Base-by-base conservation (phyloP, 1,140 invertebrate species). In the Zophobas morio region DNA sequence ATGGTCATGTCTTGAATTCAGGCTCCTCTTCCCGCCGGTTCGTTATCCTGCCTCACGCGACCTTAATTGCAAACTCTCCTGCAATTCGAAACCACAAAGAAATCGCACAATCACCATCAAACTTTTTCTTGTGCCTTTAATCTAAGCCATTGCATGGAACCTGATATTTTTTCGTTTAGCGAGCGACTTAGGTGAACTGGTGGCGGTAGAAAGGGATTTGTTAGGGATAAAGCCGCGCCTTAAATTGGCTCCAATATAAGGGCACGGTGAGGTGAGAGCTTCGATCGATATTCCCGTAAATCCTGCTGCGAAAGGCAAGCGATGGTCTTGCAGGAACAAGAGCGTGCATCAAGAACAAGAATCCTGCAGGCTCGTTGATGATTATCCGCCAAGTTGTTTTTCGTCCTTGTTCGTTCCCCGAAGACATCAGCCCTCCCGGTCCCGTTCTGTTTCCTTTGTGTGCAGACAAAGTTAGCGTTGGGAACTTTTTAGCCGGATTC, bases 401-500 rank as follows among this genome's bases (percentile, higher is more conserved):
- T 80, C 70, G 54, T 57, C 40, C 37, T 46, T 66, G 63, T 49
- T 42, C 51, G 6, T 53, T 71, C 66, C 63, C 46, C 70, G 42
- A 73, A 73, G 71, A 73, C 71, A 56, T 72, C 70, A 60, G 20
- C 3, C 42, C 63, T n/a, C 32, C 63, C 63, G 6, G 34, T 72
- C 63, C 63, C 73, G 79, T 78, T 80, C 70, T 73, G 79, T 79
- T 80, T 79, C 75, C 81, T 80, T 82, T 80, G 79, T 82, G 81
- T 76, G 75, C 75, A 60, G 77, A 80, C 79, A 77, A 82, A 82
- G 81, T 82, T 82, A 82, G 75, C 81, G 79, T 80, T 75, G 73
- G 81, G 79, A 82, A 82, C 79, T 82, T 82, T 82, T 80, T 80
- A 80, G 79, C 77, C 63, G 66, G 57, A 72, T 73, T 82, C 81